A percentile compares a stretch with the other conserved stretches of the same genome.
Evolutionary conservation across 2,113 vertebrate genomes (phyloP).

Genomic region (Reinhardtius hippoglossoides): DNA sequence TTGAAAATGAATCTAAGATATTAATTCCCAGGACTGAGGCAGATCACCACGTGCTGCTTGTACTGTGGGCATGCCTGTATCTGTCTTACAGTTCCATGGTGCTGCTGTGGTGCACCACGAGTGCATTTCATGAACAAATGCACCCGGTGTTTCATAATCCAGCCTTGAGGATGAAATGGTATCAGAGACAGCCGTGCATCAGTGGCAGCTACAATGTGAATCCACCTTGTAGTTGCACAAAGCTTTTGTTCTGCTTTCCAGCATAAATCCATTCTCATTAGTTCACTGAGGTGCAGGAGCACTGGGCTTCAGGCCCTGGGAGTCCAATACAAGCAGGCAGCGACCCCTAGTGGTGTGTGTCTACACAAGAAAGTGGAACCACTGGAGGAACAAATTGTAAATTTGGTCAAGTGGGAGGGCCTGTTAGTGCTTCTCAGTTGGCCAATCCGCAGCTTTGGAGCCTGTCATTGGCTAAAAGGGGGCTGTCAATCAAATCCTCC

Average conservation of each 20-base stretch:
- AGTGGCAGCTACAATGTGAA: slow-evolving; percentile 11
- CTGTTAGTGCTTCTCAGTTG: slow-evolving; percentile 3
- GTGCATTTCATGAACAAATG: slow-evolving; percentile 38
- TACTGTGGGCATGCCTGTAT: not conserved
- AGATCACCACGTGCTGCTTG: not conserved
- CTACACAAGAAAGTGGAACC: not conserved
- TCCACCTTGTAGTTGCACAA: slow-evolving; percentile 13
- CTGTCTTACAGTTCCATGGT: slow-evolving; percentile 2
- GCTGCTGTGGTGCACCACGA: not conserved
- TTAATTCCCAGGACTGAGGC: slow-evolving; percentile 12
- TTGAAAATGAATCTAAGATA: slow-evolving; percentile 37
- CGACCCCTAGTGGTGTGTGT: slow-evolving; percentile 51
- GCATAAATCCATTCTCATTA: slow-evolving; percentile 42
- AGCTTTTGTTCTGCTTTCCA: slow-evolving; percentile 39
- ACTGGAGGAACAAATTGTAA: not conserved
- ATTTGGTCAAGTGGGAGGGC: slow-evolving; percentile 13
- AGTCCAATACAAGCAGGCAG: slow-evolving; percentile 21
- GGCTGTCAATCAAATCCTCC: slow-evolving; percentile 72
- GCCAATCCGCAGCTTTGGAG: slow-evolving; percentile 58
- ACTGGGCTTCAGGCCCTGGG: not conserved
- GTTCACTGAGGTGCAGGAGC: not conserved
- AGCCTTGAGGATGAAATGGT: slow-evolving; percentile 42
- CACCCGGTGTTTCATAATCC: slow-evolving; percentile 29
- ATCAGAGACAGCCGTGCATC: slow-evolving; percentile 38
- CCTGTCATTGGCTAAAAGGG: slow-evolving; percentile 67